Percentiles rank a stretch among this genome's conserved stretches.
Conservation (phyloP, 1,140 invertebrate genomes). For the Homarus americanus region DNA sequence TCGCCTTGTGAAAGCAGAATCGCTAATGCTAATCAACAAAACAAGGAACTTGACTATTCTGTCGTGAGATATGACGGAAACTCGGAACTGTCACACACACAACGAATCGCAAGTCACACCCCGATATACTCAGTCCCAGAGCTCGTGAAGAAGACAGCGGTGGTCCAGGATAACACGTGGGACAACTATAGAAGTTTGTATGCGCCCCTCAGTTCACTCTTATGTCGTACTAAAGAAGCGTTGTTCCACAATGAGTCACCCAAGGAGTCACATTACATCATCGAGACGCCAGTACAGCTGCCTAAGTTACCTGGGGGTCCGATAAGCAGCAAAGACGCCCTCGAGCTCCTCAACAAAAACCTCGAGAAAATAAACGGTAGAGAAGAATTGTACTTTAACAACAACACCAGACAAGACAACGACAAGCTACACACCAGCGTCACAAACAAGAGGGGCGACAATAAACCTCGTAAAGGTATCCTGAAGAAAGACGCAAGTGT, state of each 20-base stretch:
- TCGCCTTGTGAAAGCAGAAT: neutral
- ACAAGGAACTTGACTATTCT: neutral
- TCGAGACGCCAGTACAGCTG: conserved; percentile 47
- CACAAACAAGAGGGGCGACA: neutral
- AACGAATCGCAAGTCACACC: neutral
- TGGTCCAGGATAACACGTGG: neutral
- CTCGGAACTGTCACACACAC: neutral
- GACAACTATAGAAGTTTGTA: neutral
- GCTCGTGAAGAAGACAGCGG: neutral
- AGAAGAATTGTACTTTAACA: neutral
- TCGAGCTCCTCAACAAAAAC: neutral
- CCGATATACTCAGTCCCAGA: neutral
- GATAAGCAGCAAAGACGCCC: neutral
- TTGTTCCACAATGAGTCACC: neutral
- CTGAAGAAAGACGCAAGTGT: conserved; percentile 19
- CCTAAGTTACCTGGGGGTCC: neutral
- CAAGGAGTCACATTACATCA: conserved; percentile 41
- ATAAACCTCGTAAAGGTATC: conserved; percentile 51
- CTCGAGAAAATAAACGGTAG: neutral
- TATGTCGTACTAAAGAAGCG: neutral
- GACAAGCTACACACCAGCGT: neutral
- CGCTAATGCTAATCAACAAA: neutral
- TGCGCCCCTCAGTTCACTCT: neutral
- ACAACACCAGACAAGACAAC: neutral
- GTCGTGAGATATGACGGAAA: neutral